Base-by-base conservation (phyloP, 2,113 vertebrate species). In the Pithys albifrons region DNA sequence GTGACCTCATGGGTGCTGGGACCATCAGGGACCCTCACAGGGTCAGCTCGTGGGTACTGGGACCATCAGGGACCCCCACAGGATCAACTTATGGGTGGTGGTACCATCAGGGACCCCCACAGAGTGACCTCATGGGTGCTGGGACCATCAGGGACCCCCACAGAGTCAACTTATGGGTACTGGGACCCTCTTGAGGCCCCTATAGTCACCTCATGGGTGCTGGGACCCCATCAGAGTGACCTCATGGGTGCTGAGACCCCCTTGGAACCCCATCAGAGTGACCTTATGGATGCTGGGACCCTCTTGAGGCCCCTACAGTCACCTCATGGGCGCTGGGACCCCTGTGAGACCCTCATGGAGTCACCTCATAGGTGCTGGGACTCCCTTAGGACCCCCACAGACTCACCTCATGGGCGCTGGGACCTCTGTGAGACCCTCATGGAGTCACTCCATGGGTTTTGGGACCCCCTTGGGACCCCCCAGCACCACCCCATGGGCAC, bases 351-450 rank as follows among this genome's bases (percentile, higher is more conserved):
- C 20, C 20, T 31, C 0, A 0, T 33, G 61, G 12, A 27, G 23
- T 87, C 7, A 2, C 5, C 8, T 15, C 0, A 0, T 45, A 20
- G 7, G 27, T 70, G 24, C 20, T 12, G 9, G 12, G 2, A 15
- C 12, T 12, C 29, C 16, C 1, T 0, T 12, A 7, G 12, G 2
- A 15, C 15, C 15, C 29, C 16, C 1, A 0, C 25, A 59, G 25
- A 22, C 18, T 23, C 2, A 0, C 6, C 18, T 23, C 5, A 5
- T 46, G 28, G 59, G 45, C 11, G 9, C 4, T 25, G 2, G 6
- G 6, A 5, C 58, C 58, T 41, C 41, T 51, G 15, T 24, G 54
- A 29, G 19, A 66, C 20, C 64, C 3, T 1, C 17, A 27, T 22
- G 25, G 46, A 7, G 5, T 41, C 9, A 2, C 4, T 7, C 15